Conservation (phyloP, 2,113 vertebrate species). For the Eptatretus burgeri region DNA sequence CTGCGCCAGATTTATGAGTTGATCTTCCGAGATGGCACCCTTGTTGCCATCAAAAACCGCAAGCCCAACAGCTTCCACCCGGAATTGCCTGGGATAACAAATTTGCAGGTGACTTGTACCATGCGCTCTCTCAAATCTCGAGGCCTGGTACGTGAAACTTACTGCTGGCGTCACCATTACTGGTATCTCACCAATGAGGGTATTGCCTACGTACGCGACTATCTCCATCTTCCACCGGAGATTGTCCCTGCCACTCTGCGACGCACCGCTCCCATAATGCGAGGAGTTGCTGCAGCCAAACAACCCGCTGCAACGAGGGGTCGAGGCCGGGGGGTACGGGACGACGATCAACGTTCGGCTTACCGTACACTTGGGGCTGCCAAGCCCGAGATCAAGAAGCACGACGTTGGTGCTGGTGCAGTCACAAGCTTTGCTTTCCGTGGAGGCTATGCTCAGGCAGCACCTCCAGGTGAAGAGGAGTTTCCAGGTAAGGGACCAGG, state of each 20-base stretch:
- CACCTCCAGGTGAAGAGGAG: no score
- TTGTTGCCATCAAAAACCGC: slow-evolving; percentile 65
- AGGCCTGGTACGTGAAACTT: slow-evolving; percentile 45
- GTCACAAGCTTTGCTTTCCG: slow-evolving; percentile 5
- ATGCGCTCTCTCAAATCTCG: slow-evolving; percentile 56
- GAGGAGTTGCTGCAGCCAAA: no score
- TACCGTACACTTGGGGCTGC: no score
- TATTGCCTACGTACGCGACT: slow-evolving; percentile 42
- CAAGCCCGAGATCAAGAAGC: no score
- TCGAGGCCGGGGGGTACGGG: no score
- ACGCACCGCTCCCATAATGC: slow-evolving; percentile 14
- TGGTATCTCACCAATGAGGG: slow-evolving; percentile 77
- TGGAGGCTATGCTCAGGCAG: background rate
- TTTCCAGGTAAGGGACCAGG: no score
- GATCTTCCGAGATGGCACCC: slow-evolving; percentile 63
- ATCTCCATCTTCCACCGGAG: slow-evolving; percentile 45
- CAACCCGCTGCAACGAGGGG: no score
- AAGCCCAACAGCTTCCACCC: slow-evolving; percentile 41
- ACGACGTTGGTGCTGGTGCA: background rate
- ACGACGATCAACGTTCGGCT: no score
- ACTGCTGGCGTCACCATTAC: slow-evolving; percentile 61
- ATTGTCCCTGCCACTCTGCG: slow-evolving; percentile 54
- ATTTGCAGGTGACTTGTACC: slow-evolving; percentile 46
- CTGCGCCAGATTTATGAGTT: slow-evolving; percentile 55
- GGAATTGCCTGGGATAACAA: slow-evolving; percentile 35